Base-by-base conservation (phyloP, 2,113 vertebrate genomes). In the Acanthochromis polyacanthus region DNA sequence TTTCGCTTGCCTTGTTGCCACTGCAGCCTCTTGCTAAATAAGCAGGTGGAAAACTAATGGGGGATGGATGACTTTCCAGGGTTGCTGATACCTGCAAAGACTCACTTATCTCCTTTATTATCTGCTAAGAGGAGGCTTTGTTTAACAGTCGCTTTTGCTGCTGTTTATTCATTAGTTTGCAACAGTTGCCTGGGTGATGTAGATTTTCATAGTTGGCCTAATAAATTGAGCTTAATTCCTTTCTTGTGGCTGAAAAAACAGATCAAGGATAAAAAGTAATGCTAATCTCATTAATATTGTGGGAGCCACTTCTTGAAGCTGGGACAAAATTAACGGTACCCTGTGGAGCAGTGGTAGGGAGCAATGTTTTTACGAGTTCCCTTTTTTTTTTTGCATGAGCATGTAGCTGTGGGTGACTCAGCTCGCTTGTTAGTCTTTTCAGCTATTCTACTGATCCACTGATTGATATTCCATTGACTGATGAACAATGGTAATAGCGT, bases 21-120 rank as follows among this genome's bases (percentile, higher is more conserved):
- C 59, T 55, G 71, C 69, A 66, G 57, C 30, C 15, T 38, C 16
- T 46, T 61, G 20, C 57, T 70, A 51, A 64, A 80, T 82, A 58
- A 80, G 48, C 60, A 25, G 69, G 68, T 70, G 40, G 25, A 15
- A 38, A 66, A 40, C 32, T 15, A 63, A 22, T 23, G 14, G 22
- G 16, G 17, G 62, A 32, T 65, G 32, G 46, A 51, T 59, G 17
- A 45, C 19, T 68, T 12, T 48, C 20, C 16, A 10, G 10, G 19
- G 62, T 45, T 53, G 15, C 46, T 52, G 38, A 74, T 10, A 63
- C 30, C 20, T 3, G 63, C 11, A 73, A 60, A 87, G 5, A 63
- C 4, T 36, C 16, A 46, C 8, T 40, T 20, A 32, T 38, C 1
- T 36, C n/a, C 8, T 77, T 51, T 46, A 20, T 66, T 51, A 32